A percentile compares a stretch with the other conserved stretches of the same genome.
Evolutionary conservation across 2,113 vertebrate species (phyloP).

Genomic region (pig (Sus scrofa)): T2T-Sscrofa CM000813.6:13242501-13243000

Average conservation of each 20-base stretch:
- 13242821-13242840: not conserved
- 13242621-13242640: not conserved
- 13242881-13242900: not conserved
- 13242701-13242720: not conserved
- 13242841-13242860: not conserved
- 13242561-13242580: not conserved
- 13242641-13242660: not conserved
- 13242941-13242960: not conserved
- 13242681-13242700: not conserved
- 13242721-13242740: not conserved
- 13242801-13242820: not conserved
- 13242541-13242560: not conserved
- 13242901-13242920: not conserved
- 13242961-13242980: too few species aligned
- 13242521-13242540: not conserved
- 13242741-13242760: not conserved
- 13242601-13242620: not conserved
- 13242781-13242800: not conserved
- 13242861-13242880: not conserved
- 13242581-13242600: not conserved
- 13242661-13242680: not conserved
- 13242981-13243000: not conserved
- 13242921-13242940: not conserved
- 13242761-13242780: not conserved
- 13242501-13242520: not conserved